These are phyloP conservation scores for Leptobrachium ailaonicum DNA, from an alignment of 2,113 vertebrate genomes.

Conservation along the genomic window DNA sequence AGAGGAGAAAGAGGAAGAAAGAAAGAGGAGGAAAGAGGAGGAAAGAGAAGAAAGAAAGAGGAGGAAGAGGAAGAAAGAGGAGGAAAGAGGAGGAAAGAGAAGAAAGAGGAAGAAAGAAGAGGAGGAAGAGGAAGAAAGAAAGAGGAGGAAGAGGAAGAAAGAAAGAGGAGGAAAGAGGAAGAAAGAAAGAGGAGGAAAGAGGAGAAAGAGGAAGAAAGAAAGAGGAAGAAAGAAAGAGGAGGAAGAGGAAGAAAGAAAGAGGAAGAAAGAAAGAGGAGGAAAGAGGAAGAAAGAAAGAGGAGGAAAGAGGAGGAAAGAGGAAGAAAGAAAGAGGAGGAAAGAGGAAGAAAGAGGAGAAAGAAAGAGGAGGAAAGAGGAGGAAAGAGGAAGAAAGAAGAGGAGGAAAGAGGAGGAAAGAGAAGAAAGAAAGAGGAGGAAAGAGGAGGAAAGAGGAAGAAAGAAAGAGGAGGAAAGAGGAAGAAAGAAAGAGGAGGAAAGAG, in stretches of 20 bases:
- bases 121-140: neutral
- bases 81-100: too few species aligned
- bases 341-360: neutral
- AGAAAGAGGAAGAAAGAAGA: too few species aligned
- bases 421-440: too few species aligned
- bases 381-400: neutral
- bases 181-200: conserved; percentile 23
- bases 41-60: neutral
- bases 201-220: neutral
- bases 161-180: too few species aligned
- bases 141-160: neutral
- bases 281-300: neutral
- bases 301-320: too few species aligned
- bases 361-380: neutral
- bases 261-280: neutral
- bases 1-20: neutral
- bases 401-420: too few species aligned
- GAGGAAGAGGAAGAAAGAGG: neutral
- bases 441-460: too few species aligned
- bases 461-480: too few species aligned
- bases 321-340: neutral
- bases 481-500: too few species aligned
- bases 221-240: conserved; percentile 17
- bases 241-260: neutral
- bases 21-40: neutral